These are phyloP conservation scores for Frankliniella fusca DNA, from an alignment of 2,888 invertebrate species.

Conservation along the genomic window DNA sequence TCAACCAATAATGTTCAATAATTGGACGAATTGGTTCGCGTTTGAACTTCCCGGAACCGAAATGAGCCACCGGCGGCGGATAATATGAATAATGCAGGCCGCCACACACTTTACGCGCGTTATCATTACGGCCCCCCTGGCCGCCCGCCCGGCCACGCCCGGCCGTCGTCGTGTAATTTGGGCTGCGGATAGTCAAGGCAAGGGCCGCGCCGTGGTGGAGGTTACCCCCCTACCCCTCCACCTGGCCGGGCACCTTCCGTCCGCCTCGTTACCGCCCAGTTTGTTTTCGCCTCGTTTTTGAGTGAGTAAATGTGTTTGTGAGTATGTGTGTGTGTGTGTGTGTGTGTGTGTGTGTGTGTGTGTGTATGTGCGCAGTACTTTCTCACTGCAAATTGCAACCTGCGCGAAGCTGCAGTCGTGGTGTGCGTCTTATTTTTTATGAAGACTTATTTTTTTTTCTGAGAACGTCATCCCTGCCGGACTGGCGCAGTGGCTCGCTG, in stretches of 20 bases:
- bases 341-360: background rate
- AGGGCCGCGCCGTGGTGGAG: too few species aligned
- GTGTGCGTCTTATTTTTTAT: background rate
- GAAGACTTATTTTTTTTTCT: background rate
- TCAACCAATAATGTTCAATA: conserved; percentile 26
- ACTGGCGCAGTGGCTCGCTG: background rate
- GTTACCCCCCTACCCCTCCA: too few species aligned
- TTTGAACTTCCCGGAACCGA: conserved; percentile 19
- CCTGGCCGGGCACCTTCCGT: too few species aligned
- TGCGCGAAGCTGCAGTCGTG: background rate
- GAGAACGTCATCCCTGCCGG: background rate
- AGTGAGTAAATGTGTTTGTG: too few species aligned
- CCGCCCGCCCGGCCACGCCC: background rate
- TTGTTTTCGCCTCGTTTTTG: too few species aligned
- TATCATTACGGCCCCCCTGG: conserved; percentile 11
- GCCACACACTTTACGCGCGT: background rate
- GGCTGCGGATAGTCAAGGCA: background rate
- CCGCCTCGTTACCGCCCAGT: too few species aligned
- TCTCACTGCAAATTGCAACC: conserved; percentile 3
- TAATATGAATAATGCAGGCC: conserved; percentile 21
- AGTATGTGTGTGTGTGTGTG: background rate
- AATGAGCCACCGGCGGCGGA: conserved; percentile 1
- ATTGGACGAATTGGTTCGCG: conserved; percentile 20
- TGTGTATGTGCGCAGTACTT: background rate
- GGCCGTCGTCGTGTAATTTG: background rate